A percentile compares a stretch with the other conserved stretches of the same genome.
These are phyloP conservation scores for Hypanus sabinus DNA, from an alignment of 2,113 vertebrate genomes.

Conservation along the genomic window DNA sequence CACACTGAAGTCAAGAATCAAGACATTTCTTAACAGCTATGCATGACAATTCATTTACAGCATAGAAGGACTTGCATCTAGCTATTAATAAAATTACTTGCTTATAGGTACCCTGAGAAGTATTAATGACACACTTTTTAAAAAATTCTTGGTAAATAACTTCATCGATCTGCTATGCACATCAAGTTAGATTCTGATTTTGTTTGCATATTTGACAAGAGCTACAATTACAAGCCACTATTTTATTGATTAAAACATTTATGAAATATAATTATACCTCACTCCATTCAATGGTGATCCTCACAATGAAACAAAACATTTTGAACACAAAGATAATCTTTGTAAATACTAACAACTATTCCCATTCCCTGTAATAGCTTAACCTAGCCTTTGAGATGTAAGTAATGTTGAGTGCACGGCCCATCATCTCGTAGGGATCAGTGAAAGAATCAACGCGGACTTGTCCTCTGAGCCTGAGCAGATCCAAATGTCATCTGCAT, in stretches of 20 bases:
- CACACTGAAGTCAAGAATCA: neutral
- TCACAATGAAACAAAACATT: neutral
- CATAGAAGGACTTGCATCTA: neutral
- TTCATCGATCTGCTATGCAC: neutral
- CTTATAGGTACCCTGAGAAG: neutral
- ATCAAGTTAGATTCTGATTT: neutral
- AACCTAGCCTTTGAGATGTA: no score
- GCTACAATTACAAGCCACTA: neutral
- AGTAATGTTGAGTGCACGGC: no score
- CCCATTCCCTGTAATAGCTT: neutral
- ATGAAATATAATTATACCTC: neutral
- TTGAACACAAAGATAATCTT: neutral
- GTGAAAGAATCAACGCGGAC: no score
- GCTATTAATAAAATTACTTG: neutral
- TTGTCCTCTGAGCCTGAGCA: no score
- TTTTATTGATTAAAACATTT: neutral
- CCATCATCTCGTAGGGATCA: no score
- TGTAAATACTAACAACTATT: neutral
- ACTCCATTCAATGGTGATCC: neutral
- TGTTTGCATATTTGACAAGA: neutral
- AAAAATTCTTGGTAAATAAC: neutral
- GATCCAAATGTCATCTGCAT: no score
- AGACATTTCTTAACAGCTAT: neutral
- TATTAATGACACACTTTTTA: neutral
- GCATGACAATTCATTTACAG: neutral